Evolutionary conservation across 2,797 vertebrate species (phyloP), one percentile per base, ranked within the genome.

Genomic region (Melanotaenia trifasciata): DNA sequence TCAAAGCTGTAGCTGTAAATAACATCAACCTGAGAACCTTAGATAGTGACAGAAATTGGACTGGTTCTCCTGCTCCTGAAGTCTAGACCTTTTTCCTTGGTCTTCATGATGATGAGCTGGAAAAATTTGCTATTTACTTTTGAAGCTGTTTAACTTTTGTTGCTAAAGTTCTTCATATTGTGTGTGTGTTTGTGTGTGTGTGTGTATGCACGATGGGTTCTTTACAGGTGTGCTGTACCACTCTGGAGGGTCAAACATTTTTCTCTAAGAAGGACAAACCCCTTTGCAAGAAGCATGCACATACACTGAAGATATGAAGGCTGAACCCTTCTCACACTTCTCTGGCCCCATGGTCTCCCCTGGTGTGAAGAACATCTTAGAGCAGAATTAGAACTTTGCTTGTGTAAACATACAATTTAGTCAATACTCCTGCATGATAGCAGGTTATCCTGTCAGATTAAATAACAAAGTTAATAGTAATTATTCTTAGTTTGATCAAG

Each of bases 211-310:
- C 72, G 24, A 12, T 70, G 40, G 57, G 7, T 40, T 57, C 50
- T 77, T 57, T 58, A 33, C 70, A 99, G 98, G 95, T 99, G 13
- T 99, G 98, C 85, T 97, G 92, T 89, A 96, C 95, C 71, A 94
- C 95, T 87, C 94, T 99, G 90, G 97, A 98, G 84, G 96, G 97
- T 9, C 97, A 98, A 83, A 94, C 95, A 8, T 99, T 99, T 93
- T 99, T 96, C 94, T 98, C 97, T 78, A 99, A 97, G 92, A 99
- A 98, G 87, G 97, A 98, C 89, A 99, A 99, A 87, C 97, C 97
- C 10, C 93, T 99, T 59, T 99, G 98, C 95, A 99, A 98, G 95
- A 99, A 99, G 86, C 98, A 99, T 0, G 97, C 97, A 68, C 94
- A 98, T 86, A 95, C 95, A 36, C 62, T 97, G 81, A 97, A 97